A percentile compares a stretch with the other conserved stretches of the same genome.
phyloP scores from a whole-genome alignment of 2,797 vertebrate genomes.

The Alosa sapidissima region DNA sequence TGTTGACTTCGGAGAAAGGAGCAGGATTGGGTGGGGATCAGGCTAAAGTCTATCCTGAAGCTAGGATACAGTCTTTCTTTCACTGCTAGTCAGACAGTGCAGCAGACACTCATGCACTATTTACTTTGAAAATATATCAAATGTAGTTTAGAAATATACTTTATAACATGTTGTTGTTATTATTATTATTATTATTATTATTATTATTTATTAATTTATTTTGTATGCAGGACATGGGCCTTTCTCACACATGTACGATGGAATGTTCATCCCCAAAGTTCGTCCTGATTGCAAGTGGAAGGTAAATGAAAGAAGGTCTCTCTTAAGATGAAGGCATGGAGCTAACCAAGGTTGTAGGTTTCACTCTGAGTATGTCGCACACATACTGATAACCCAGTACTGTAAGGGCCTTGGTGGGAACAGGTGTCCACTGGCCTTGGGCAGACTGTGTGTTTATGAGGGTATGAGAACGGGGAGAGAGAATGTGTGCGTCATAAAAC shows the following conservation, averaged over 20 bases:
- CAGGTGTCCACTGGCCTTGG: background rate
- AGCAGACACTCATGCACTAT: background rate
- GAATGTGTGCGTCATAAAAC: background rate
- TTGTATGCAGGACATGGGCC: conserved; percentile 88
- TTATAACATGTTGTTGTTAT: background rate
- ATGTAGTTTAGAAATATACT: background rate
- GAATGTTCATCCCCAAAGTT: conserved; percentile 85
- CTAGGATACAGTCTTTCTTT: background rate
- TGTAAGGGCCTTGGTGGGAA: background rate
- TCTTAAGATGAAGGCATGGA: background rate
- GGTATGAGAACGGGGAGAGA: background rate
- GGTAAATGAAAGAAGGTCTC: conserved; percentile 64
- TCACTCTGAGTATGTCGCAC: background rate
- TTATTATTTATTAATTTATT: background rate
- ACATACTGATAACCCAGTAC: background rate
- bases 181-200: background rate
- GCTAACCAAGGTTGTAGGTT: conserved; percentile 3
- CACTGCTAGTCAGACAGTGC: background rate
- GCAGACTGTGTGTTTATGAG: background rate
- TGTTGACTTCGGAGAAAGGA: background rate
- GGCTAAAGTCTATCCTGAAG: background rate
- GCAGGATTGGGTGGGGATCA: background rate
- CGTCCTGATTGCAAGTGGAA: conserved; percentile 79
- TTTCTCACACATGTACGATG: conserved; percentile 96
- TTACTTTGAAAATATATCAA: background rate